Percentiles rank a stretch among this genome's conserved stretches.
Conservation (phyloP, 2,113 vertebrate species). For the Hydropotes inermis region DNA sequence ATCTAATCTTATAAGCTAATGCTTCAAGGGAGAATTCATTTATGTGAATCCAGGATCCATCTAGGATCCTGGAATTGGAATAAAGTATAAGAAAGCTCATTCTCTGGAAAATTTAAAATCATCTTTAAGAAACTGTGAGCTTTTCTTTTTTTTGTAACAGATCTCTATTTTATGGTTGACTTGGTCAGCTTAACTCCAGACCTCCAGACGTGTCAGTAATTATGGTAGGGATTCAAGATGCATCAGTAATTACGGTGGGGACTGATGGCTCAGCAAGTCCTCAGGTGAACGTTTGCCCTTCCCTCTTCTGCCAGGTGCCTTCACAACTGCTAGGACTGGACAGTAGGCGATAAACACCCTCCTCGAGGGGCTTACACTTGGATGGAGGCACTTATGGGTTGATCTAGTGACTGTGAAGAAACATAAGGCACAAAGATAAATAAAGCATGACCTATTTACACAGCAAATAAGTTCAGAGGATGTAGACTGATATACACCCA, state of each 20-base stretch:
- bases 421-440: background rate
- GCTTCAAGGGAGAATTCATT: background rate
- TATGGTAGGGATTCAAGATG: background rate
- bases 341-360: fast-evolving
- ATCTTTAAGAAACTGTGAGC: background rate
- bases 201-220: background rate
- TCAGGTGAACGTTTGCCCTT: fast-evolving
- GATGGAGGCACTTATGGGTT: no score
- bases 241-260: no score
- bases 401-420: background rate
- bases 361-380: fast-evolving
- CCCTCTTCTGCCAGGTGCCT: background rate
- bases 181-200: background rate
- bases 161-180: background rate
- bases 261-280: background rate
- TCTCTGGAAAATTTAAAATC: background rate
- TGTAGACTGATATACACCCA: no score
- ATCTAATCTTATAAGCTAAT: no score
- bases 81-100: background rate
- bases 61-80: background rate
- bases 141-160: background rate
- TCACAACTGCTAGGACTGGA: background rate
- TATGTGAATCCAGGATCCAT: no score
- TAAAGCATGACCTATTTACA: no score
- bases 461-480: no score